Evolutionary conservation across 2,113 vertebrate genomes (phyloP), one percentile per base, ranked within the genome.

Genomic region (Pteropus alecto): DNA sequence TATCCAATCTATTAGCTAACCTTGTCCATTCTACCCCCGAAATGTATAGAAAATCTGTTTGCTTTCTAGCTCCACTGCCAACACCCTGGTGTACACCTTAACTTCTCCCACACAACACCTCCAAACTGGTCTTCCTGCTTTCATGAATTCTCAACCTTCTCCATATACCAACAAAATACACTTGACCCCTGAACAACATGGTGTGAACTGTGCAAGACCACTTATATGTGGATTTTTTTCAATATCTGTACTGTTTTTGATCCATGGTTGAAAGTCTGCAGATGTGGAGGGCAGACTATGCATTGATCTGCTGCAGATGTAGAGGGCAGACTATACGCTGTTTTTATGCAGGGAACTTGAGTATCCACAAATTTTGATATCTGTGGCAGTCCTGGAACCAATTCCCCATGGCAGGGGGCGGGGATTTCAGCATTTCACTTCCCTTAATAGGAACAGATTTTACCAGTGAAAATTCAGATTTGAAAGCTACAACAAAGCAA

Each of bases 381-480:
- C 77, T 60, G 38, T 5, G 28, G 2, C 14, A 14, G 24, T 81
- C 7, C 24, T 38, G 35, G n/a, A 81, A 60, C 54, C n/a, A 81
- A 15, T 60, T 15, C 24, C 24, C 35, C 24, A 81, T 35, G 16
- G 8, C 21, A 87, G 14, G 63, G 68, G 56, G 68, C 33, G 48
- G 4, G 48, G 4, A 73, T 67, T 94, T 96, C 33, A 76, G 51
- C 30, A 82, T 79, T 94, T 95, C 78, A 79, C 65, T 96, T 97
- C 90, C 74, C 35, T 90, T 65, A n/a, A 14, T 41, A 70, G 77
- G n/a, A 93, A 90, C 21, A 56, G 58, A 46, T 67, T 79, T 92
- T 87, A 61, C n/a, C 67, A 65, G 1, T 61, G 67, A 96, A 86
- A 71, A 92, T 67, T 92, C 60, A 94, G 33, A 87, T 83, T 43